phyloP scores from a whole-genome alignment of 2,797 vertebrate genomes.

The Pelochelys cantorii region DNA sequence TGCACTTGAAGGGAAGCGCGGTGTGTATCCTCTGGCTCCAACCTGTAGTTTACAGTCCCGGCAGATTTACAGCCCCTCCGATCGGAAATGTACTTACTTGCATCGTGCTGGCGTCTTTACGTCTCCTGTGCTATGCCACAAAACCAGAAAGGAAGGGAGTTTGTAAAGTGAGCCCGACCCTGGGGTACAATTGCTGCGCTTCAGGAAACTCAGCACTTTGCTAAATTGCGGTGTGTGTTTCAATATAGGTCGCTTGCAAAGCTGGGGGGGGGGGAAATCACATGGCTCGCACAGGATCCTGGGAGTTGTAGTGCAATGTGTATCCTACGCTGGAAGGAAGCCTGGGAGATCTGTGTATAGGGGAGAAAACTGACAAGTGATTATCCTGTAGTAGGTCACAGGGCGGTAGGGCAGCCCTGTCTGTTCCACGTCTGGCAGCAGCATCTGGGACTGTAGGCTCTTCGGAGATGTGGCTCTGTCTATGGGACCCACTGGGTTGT shows the following conservation, averaged over 20 bases:
- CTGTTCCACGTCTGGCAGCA: background rate
- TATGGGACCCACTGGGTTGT: background rate
- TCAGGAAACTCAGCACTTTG: background rate
- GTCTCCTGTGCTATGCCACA: background rate
- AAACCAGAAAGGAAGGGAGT: background rate
- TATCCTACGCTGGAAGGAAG: background rate
- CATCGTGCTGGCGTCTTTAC: background rate
- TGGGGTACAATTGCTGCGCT: background rate
- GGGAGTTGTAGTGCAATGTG: background rate
- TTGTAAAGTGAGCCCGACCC: background rate
- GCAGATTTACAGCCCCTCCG: background rate
- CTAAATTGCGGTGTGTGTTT: background rate
- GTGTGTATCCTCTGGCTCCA: background rate
- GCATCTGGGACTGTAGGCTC: background rate
- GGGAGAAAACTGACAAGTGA: too few species aligned
- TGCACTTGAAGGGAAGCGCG: background rate
- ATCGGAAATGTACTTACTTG: background rate
- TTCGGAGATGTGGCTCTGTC: background rate
- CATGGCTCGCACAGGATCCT: background rate
- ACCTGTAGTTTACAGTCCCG: background rate
- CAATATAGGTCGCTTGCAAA: background rate
- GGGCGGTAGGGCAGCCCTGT: too few species aligned
- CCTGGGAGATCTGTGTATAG: background rate
- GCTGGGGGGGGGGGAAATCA: too few species aligned
- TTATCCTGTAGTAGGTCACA: background rate